Evolutionary conservation across 2,113 vertebrate genomes (phyloP).

Genomic region (Pleuronectes platessa): DNA sequence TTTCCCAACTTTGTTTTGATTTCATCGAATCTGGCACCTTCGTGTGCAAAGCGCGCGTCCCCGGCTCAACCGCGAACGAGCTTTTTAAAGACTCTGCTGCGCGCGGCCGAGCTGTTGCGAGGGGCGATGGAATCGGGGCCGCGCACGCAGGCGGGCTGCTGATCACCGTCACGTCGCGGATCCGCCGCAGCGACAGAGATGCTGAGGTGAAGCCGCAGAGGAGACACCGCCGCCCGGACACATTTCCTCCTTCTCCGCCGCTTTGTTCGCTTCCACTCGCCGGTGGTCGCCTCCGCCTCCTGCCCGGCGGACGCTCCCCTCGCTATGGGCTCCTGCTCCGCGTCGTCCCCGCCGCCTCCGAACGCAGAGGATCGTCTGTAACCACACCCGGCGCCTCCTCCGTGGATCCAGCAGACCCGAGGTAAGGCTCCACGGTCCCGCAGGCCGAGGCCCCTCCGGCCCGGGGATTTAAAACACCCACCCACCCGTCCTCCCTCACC

Average conservation of each 20-base stretch:
- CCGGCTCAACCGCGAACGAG: constrained; percentile 21
- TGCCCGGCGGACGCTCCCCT: constrained; percentile 10
- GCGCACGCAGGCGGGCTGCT: constrained; percentile 75
- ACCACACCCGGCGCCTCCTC: constrained; percentile 80
- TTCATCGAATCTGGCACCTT: background rate
- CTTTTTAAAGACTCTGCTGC: constrained; percentile 61
- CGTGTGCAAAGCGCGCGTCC: background rate
- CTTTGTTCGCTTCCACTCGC: background rate
- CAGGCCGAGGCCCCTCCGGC: background rate
- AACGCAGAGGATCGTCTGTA: constrained; percentile 54
- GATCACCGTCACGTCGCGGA: constrained; percentile 80
- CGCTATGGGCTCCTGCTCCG: constrained; percentile 58
- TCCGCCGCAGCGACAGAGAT: constrained; percentile 82
- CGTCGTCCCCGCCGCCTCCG: constrained; percentile 32
- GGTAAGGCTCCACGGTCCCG: constrained; percentile 71
- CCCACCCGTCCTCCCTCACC: background rate
- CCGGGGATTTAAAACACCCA: background rate
- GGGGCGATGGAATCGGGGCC: constrained; percentile 74
- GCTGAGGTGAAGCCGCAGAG: constrained; percentile 80
- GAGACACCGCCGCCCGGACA: constrained; percentile 52
- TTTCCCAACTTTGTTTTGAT: too few relatives aligned
- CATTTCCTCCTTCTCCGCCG: background rate
- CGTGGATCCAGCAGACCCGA: constrained; percentile 68
- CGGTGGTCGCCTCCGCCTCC: background rate
- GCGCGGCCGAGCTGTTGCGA: constrained; percentile 81